These are phyloP conservation scores for Limulus polyphemus DNA, from an alignment of 2,888 invertebrate species.

Conservation along the genomic window DNA sequence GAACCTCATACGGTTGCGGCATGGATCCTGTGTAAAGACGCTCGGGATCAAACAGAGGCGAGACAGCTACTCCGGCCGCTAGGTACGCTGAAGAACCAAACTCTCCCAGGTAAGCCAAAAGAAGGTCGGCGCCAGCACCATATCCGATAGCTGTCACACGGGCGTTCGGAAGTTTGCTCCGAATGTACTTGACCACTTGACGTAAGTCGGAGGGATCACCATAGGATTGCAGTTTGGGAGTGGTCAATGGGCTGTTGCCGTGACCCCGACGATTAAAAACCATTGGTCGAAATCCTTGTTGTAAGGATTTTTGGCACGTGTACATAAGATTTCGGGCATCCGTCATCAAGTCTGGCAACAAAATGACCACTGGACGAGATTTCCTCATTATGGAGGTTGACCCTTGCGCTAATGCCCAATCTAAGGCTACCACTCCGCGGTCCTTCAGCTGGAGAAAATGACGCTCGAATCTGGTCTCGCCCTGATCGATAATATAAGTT, in stretches of 20 bases:
- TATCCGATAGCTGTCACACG: slow-evolving; percentile 30
- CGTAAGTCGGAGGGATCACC: slow-evolving; percentile 33
- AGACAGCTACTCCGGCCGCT: slow-evolving; percentile 30
- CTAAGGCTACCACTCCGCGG: slow-evolving; percentile 32
- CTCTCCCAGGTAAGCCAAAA: slow-evolving; percentile 34
- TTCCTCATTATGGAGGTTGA: slow-evolving; percentile 9
- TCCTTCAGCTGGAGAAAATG: slow-evolving; percentile 32
- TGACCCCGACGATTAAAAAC: slow-evolving; percentile 33
- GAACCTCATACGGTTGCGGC: slow-evolving; percentile 27
- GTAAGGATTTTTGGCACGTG: slow-evolving; percentile 27
- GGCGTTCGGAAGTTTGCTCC: slow-evolving; percentile 27
- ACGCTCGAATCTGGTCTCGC: slow-evolving; percentile 25
- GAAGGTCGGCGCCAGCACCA: slow-evolving; percentile 30
- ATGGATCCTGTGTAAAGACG: slow-evolving; percentile 6
- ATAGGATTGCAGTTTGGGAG: slow-evolving; percentile 30
- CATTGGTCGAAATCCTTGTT: slow-evolving; percentile 30
- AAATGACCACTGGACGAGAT: slow-evolving; percentile 27
- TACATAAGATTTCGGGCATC: slow-evolving; percentile 26
- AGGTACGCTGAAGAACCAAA: slow-evolving; percentile 32
- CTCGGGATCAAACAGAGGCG: slow-evolving; percentile 30
- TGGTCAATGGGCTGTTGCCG: slow-evolving; percentile 30
- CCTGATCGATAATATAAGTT: slow-evolving; percentile 22
- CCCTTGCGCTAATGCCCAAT: slow-evolving; percentile 27
- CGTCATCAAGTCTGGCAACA: slow-evolving; percentile 31
- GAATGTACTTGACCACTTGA: slow-evolving; percentile 31